Conservation (phyloP, 2,888 invertebrate species). For the Seira musarum region DNA sequence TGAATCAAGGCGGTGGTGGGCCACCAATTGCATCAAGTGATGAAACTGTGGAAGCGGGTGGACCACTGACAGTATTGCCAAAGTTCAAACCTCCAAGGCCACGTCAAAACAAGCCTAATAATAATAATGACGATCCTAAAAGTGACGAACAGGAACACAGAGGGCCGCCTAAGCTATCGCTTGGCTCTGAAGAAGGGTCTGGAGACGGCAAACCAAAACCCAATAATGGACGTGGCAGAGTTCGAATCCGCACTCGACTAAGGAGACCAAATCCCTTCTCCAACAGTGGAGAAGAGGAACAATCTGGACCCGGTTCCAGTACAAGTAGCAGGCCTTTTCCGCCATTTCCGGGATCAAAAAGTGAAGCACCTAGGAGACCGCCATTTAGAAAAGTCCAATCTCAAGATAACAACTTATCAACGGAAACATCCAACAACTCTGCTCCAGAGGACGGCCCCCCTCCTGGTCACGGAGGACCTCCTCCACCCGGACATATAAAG, state of each 20-base stretch:
- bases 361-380: constrained; percentile 41
- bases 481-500: constrained; percentile 1
- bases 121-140: constrained; percentile 44
- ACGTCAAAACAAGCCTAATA: constrained; percentile 31
- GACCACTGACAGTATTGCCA: constrained; percentile 45
- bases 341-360: constrained; percentile 46
- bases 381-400: constrained; percentile 40
- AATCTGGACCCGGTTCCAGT: neutral
- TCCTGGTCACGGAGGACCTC: constrained; percentile 28
- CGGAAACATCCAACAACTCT: constrained; percentile 32
- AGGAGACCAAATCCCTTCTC: constrained; percentile 49
- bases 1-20: constrained; percentile 9
- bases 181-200: constrained; percentile 20
- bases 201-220: constrained; percentile 58
- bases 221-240: constrained; percentile 55
- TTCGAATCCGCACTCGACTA: constrained; percentile 53
- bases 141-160: constrained; percentile 50
- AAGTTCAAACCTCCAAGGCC: constrained; percentile 45
- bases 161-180: constrained; percentile 18
- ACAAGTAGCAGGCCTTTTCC: constrained; percentile 33
- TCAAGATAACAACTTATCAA: constrained; percentile 47
- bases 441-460: constrained; percentile 5
- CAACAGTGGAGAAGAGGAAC: constrained; percentile 26
- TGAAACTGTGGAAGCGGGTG: constrained; percentile 34
- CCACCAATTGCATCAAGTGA: constrained; percentile 25